phyloP scores from a whole-genome alignment of 2,113 vertebrate species.

The Desmodus rotundus region DNA sequence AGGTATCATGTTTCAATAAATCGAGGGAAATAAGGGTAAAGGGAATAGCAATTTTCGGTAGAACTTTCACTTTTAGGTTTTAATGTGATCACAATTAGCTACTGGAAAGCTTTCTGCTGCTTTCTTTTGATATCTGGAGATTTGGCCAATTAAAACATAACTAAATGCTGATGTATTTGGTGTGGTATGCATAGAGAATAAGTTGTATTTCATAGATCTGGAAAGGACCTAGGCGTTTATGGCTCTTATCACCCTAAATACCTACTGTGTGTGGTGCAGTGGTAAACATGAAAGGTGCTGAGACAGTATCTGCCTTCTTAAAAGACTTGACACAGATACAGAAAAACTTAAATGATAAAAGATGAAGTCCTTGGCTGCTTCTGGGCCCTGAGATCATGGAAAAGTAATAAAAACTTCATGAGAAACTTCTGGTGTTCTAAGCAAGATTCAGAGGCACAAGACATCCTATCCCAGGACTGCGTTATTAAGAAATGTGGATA shows the following conservation, averaged over 20 bases:
- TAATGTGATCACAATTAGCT: not conserved
- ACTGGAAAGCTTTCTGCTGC: not conserved
- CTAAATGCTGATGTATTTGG: constrained; percentile 5
- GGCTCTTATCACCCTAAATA: not conserved
- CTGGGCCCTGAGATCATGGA: not conserved
- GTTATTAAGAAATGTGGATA: not conserved
- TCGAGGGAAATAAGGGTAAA: not conserved
- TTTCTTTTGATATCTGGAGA: not conserved
- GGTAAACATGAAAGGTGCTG: not conserved
- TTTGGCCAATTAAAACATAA: constrained; percentile 46
- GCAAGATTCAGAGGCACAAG: not conserved
- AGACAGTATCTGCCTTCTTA: not conserved
- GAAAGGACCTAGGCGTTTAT: not conserved
- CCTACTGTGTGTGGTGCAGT: not conserved
- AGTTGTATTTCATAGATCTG: not conserved
- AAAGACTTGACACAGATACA: not conserved
- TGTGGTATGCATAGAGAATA: constrained; percentile 20
- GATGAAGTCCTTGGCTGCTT: not conserved
- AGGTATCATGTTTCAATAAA: constrained; percentile 16
- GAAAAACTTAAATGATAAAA: not conserved
- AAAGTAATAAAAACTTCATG: constrained; percentile 5
- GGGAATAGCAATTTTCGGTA: not conserved
- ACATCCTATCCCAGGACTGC: not conserved
- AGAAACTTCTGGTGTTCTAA: not conserved
- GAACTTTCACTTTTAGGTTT: constrained; percentile 2